These are phyloP conservation scores for Palythoa grandis DNA, from an alignment of 92 coral and sea anemone genomes.

Conservation along the genomic window DNA sequence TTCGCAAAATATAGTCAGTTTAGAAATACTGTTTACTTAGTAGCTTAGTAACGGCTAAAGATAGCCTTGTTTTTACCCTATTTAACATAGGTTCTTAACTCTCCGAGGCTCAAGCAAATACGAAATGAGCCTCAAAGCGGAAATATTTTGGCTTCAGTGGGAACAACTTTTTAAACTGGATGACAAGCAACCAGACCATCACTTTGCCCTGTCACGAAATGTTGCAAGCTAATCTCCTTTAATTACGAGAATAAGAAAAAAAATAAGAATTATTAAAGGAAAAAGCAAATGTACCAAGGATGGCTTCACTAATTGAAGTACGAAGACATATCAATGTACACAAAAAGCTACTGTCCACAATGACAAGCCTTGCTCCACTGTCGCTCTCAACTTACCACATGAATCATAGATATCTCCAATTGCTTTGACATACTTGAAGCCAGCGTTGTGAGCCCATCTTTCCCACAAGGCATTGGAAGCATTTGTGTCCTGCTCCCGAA, in stretches of 20 bases:
- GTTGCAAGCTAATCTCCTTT: neutral
- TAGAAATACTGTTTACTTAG: too few species aligned
- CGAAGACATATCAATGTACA: neutral
- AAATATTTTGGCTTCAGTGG: too few species aligned
- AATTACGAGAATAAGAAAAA: neutral
- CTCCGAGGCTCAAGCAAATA: too few species aligned
- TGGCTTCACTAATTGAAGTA: too few species aligned
- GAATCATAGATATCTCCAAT: conserved; percentile 33
- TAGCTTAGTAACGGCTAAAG: too few species aligned
- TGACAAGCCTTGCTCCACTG: neutral
- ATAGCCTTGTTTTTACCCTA: too few species aligned
- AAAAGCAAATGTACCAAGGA: neutral
- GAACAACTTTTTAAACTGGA: too few species aligned
- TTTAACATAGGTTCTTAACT: too few species aligned
- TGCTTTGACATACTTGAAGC: conserved; percentile 31
- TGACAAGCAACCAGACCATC: neutral
- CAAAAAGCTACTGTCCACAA: neutral
- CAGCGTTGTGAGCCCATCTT: conserved; percentile 37
- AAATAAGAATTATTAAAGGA: neutral
- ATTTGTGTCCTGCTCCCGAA: neutral
- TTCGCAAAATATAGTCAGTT: too few species aligned
- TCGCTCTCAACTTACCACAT: conserved; percentile 15
- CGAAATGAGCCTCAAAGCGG: too few species aligned
- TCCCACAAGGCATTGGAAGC: conserved; percentile 33
- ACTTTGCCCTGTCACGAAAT: neutral